Evolutionary conservation across 2,113 vertebrate species (phyloP), one percentile per base, ranked within the genome.

Genomic region (Syngnathus floridae): DNA sequence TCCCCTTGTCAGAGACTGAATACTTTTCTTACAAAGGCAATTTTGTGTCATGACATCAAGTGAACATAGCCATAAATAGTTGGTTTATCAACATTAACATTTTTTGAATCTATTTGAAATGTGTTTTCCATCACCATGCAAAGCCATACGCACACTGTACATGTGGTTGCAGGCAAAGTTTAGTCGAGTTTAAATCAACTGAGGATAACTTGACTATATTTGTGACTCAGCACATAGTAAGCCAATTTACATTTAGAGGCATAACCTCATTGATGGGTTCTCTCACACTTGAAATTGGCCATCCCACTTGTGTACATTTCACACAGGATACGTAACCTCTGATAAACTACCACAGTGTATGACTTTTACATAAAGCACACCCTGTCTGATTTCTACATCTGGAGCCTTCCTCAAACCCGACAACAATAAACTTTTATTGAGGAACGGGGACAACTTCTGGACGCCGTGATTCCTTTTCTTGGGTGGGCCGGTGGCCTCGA

Each of bases 401-500:
- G 17, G 55, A 59, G 58, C 65, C 40, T 5, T 61, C 38, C 66
- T 31, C 54, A 43, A 52, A 36, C 9, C 52, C 4, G 64, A 72
- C 72, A 71, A 46, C 60, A 40, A 71, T 71, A 37, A 5, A 57
- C 69, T 79, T 74, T 45, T 46, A 52, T 61, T 38, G 36, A 61
- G 14, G 64, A 54, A 75, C 4, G 26, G 56, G 63, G 54, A 66
- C 54, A 60, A 1, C n/a, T 59, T 75, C 69, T 80, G 79, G 81
- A 80, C 64, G 73, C 41, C 37, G 14, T 7, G 19, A 65, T 64
- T 51, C 59, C 60, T 46, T 73, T 63, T 2, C 74, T 62, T 83
- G 82, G 82, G 79, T 87, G 83, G 58, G 73, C 79, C 58, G 46
- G 64, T 77, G 69, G 76, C 77, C 77, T 78, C 59, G 64, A 64